Evolutionary conservation across 2,797 vertebrate species (phyloP), one percentile per base, ranked within the genome.

Genomic region (Ispidina picta): DNA sequence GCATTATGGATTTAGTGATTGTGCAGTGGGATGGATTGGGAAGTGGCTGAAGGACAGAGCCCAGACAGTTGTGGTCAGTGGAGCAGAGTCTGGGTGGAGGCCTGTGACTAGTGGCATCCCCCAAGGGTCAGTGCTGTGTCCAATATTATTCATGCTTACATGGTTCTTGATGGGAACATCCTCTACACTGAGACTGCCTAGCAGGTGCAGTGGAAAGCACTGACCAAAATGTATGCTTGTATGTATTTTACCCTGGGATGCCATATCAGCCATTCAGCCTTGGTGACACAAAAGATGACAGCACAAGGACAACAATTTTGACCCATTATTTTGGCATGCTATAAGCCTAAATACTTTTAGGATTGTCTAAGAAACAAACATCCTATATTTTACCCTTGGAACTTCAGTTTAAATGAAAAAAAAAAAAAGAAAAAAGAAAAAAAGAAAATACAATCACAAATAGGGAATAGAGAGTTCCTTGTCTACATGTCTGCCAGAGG

Each of bases 401-500:
- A 62, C 16, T 65, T 28, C 48, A 72, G 9, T 69, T 90, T 60
- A 77, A 87, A 69, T 25, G 52, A 91, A 88, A 51, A 80, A 90
- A 78, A 80, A 49, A 28, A 26, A 23, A 18, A 80, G 33, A 33
- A 51, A 28, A 49, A 13, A 92, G 86, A 51, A 80, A 90, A 78
- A 16, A 80, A 51, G 17, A 49, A 23, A 23, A 48, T 74, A 89
- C 95, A 94, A 90, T 85, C 44, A 63, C 20, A 78, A 71, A 56
- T 5, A 77, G 70, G 43, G 37, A 89, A 69, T 35, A 77, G 13
- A 33, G 66, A 58, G 17, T 69, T 94, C 68, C 66, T 81, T 89
- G 41, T 75, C 66, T 95, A 49, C 44, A 28, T 76, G 44, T 88
- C 62, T 95, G 39, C 23, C 23, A 93, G 71, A 94, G 73, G 26